Conservation (phyloP, 2,113 vertebrate genomes). For the Tetrax tetrax region DNA sequence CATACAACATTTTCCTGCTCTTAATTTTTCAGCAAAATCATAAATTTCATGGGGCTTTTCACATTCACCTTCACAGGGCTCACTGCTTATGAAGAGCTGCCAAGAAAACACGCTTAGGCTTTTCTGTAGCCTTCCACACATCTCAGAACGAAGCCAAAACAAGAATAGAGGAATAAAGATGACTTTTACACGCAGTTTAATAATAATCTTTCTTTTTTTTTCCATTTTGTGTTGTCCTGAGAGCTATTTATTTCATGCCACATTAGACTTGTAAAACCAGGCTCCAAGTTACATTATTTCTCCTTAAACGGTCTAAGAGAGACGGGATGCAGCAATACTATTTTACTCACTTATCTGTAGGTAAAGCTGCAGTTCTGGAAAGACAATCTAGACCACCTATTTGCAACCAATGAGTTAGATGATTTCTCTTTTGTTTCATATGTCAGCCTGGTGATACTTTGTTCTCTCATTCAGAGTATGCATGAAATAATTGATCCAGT, state of each 20-base stretch:
- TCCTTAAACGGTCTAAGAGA: background rate
- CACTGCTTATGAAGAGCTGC: slow-evolving; percentile 23
- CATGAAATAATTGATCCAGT: background rate
- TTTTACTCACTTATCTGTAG: slow-evolving; percentile 3
- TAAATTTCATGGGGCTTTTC: slow-evolving; percentile 36
- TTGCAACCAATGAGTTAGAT: background rate
- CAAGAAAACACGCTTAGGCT: slow-evolving; percentile 10
- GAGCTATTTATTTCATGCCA: slow-evolving; percentile 52
- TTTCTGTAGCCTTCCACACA: background rate
- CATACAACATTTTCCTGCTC: background rate
- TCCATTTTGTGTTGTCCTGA: background rate
- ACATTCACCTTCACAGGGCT: background rate
- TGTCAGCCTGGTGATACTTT: background rate
- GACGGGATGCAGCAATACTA: background rate
- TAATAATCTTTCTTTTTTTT: slow-evolving; percentile 34
- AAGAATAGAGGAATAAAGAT: slow-evolving; percentile 48
- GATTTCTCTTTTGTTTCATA: background rate
- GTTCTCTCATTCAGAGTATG: background rate
- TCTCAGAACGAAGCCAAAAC: slow-evolving; percentile 26
- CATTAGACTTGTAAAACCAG: slow-evolving; percentile 33
- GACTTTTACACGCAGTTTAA: slow-evolving; percentile 39
- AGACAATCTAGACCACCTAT: background rate
- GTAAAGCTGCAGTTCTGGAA: slow-evolving; percentile 1
- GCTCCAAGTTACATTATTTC: slow-evolving; percentile 25
- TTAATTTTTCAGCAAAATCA: slow-evolving; percentile 29